Evolutionary conservation across 2,888 invertebrate species (phyloP), one percentile per base, ranked within the genome.

Genomic region (Xylophagus ater): DNA sequence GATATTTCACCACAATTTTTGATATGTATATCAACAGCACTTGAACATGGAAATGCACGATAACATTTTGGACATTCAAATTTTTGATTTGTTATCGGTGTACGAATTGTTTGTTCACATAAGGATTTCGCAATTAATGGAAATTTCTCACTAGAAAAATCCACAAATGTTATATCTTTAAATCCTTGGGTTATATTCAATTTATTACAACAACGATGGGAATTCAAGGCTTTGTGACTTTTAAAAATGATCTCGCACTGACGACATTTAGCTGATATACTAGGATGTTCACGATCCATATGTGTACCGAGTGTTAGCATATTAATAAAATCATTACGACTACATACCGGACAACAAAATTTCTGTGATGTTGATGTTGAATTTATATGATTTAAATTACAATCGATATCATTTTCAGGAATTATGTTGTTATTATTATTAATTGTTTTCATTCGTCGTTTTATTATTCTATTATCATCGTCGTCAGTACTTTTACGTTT

Each of bases 121-220:
- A 78, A 71, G 15, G 76, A 74, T 46, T 81, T 73, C 1, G 84
- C 81, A 47, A 87, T 82, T 37, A 82, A 72, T 0, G 86, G 76
- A 55, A 84, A 86, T 57, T 87, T 87, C 49, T 76, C 74, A 42
- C 75, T 76, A 0, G 85, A 78, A 56, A 85, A 88, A 55, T 86
- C 85, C n/a, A 81, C 73, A 56, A 80, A 82, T 3, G 77, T 76
- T 38, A 80, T 65, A 58, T 86, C 82, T 48, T 76, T 73, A 58
- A 78, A 81, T 12, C 80, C 79, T 2, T 74, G 53, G 4, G 50
- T 51, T 7, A 54, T 47, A 10, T 57, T 48, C 49, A 53, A 26
- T 46, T 82, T 82, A 1, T 68, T 71, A 49, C 74, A 73, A 53
- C 72, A 74, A 29, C 75, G 71, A 59, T 87, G 87, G 24, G 77